Percentiles rank a stretch among this genome's conserved stretches.
Evolutionary conservation across 2,113 vertebrate species (phyloP).

Genomic region (Chlamydotis undulata): DNA sequence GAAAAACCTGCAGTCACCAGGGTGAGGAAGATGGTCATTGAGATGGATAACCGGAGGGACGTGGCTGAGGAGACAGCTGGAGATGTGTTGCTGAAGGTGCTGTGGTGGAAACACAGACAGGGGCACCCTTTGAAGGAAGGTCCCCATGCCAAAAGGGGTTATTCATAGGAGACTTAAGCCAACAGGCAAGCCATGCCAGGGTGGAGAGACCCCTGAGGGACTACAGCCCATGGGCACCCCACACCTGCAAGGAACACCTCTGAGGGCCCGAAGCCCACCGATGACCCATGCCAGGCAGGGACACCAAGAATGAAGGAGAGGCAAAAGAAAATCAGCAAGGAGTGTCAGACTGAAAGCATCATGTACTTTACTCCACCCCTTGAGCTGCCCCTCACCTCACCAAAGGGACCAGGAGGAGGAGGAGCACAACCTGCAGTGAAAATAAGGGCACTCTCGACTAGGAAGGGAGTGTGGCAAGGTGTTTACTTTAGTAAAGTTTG

Average conservation of each 20-base stretch:
- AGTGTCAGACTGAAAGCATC: background rate
- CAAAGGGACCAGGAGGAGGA: background rate
- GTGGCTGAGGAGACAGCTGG: background rate
- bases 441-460: background rate
- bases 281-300: background rate
- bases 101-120: background rate
- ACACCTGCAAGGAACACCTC: rapidly evolving
- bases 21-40: background rate
- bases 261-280: background rate
- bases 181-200: background rate
- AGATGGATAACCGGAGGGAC: rapidly evolving
- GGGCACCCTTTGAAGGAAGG: background rate
- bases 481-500: background rate
- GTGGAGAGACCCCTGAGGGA: background rate
- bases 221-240: background rate
- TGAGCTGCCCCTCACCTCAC: background rate
- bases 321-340: background rate
- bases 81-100: background rate
- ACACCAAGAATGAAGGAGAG: background rate
- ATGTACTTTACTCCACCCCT: background rate
- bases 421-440: background rate
- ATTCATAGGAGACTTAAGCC: background rate
- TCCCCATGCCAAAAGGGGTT: background rate
- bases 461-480: background rate
- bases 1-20: background rate